Conservation (phyloP, 1,140 invertebrate species). For the Amyelois transitella region DNA sequence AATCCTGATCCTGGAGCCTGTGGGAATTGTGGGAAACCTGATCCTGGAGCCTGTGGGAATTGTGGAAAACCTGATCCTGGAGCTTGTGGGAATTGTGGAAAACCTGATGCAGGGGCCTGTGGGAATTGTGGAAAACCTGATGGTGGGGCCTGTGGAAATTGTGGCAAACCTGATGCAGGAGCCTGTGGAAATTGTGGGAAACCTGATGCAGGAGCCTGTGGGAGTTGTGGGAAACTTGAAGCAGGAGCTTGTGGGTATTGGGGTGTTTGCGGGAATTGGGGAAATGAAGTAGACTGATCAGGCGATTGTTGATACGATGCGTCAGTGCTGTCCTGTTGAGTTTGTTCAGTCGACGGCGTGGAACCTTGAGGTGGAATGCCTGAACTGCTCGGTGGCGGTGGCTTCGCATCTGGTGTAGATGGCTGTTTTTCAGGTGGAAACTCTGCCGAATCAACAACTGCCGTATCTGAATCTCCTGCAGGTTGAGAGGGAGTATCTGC, state of each 20-base stretch:
- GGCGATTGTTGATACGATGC: background rate
- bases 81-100: slow-evolving; percentile 17
- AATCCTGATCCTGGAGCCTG: slow-evolving; percentile 14
- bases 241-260: slow-evolving; percentile 20
- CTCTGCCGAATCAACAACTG: slow-evolving; percentile 59
- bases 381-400: slow-evolving; percentile 6
- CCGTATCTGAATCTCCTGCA: slow-evolving; percentile 46
- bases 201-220: slow-evolving; percentile 17
- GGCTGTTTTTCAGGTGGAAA: slow-evolving; percentile 29
- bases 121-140: slow-evolving; percentile 19
- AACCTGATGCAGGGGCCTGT: slow-evolving; percentile 11
- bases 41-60: slow-evolving; percentile 13
- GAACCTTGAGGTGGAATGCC: slow-evolving; percentile 1
- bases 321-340: background rate
- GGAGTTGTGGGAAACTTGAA: slow-evolving; percentile 18
- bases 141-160: slow-evolving; percentile 19
- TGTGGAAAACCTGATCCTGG: slow-evolving; percentile 14
- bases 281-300: background rate
- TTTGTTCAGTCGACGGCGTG: background rate
- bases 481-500: slow-evolving; percentile 20
- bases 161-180: slow-evolving; percentile 18
- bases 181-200: slow-evolving; percentile 21
- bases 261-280: slow-evolving; percentile 20
- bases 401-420: slow-evolving; percentile 5
- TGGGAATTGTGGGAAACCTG: slow-evolving; percentile 15